Base-by-base conservation (phyloP, 2,797 vertebrate species). In the Propithecus perrieri region DNA sequence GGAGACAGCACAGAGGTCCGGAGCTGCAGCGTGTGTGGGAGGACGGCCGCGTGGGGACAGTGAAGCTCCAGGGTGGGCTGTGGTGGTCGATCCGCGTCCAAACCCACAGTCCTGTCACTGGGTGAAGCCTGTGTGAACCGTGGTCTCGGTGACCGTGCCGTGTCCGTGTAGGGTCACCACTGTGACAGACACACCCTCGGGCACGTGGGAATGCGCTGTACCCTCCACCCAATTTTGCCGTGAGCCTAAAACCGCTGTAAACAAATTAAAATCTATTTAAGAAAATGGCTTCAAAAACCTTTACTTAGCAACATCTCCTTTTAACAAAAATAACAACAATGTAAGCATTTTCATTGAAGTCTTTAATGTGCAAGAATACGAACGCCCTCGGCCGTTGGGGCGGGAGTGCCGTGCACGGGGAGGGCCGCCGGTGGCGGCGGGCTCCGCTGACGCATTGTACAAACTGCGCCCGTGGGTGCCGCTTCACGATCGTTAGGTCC, bases 381-480 rank as follows among this genome's bases (percentile, higher is more conserved):
- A 97, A 98, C 92, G 96, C 97, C 98, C 96, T 98, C 89, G 97
- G 97, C 97, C 85, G 84, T 98, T 95, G 91, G 98, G 98, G 98
- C 97, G 98, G 98, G 97, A 97, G 97, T 97, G 98, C 98, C 94
- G 95, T 97, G 98, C 98, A 98, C 97, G 97, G 97, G 98, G 97
- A 98, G 98, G 97, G 97, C 97, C 91, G 79, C 97, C 98, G 91
- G 98, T 96, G 97, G 98, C 96, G 97, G 98, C 91, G 96, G 98
- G 98, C 98, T 97, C 98, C 93, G 97, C 98, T 98, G 89, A 94
- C 91, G 97, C 95, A 97, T 96, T 96, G 98, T 98, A 98, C 98
- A 98, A 98, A 98, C 98, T 98, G 98, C 98, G 98, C 98, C 98
- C 98, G 98, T 97, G 98, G 98, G 98, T 98, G 98, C 98, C 97